Evolutionary conservation across 2,797 vertebrate genomes (phyloP).

Genomic region (Hafferia zeledoni): DNA sequence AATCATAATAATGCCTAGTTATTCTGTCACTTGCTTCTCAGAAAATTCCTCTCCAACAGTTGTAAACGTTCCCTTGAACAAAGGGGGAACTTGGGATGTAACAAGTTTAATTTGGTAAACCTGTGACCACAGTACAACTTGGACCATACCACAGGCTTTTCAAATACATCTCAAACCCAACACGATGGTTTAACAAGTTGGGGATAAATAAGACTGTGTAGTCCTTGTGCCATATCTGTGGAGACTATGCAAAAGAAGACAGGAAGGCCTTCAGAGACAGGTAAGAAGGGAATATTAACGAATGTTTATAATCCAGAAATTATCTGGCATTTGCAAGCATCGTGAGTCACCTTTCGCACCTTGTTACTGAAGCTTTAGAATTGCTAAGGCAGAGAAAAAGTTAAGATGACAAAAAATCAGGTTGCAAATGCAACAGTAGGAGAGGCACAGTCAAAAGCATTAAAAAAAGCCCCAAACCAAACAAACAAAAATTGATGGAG

Average conservation of each 20-base stretch:
- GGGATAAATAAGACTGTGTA: neutral
- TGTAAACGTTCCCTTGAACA: neutral
- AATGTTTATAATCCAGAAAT: neutral
- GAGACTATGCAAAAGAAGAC: neutral
- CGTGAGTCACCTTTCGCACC: neutral
- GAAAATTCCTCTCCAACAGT: neutral
- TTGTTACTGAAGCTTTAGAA: neutral
- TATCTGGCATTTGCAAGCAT: neutral
- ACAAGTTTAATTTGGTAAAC: neutral
- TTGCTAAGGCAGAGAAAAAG: neutral
- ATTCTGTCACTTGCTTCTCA: neutral
- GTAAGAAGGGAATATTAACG: neutral
- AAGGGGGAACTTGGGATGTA: neutral
- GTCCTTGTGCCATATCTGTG: neutral
- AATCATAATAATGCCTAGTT: neutral
- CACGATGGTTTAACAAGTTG: neutral
- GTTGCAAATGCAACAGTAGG: neutral
- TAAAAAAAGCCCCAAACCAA: neutral
- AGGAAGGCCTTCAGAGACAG: neutral
- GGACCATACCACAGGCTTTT: neutral
- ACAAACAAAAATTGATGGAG: neutral
- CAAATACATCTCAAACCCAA: neutral
- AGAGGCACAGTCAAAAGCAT: neutral
- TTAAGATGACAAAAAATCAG: neutral
- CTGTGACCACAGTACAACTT: neutral